These are phyloP conservation scores for Otocyon megalotis DNA, from an alignment of 2,113 vertebrate species.

Conservation along the genomic window DNA sequence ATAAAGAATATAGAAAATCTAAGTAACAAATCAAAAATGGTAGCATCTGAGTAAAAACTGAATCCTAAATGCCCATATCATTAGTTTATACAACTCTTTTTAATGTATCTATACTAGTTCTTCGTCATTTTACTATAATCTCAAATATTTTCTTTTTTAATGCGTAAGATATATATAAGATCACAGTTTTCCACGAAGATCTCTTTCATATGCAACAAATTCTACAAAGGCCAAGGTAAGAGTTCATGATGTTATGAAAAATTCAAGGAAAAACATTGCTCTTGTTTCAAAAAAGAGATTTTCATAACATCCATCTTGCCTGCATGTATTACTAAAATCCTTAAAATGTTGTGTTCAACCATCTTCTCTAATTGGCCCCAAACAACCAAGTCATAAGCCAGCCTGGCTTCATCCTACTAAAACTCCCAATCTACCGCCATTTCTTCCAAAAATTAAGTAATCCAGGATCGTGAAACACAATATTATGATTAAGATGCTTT, in stretches of 20 bases:
- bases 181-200: conserved; percentile 47
- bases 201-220: conserved; percentile 32
- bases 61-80: not conserved
- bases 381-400: conserved; percentile 65
- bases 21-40: conserved; percentile 29
- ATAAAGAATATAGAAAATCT: conserved; percentile 1
- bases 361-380: conserved; percentile 65
- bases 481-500: conserved; percentile 78
- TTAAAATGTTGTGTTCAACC: conserved; percentile 42
- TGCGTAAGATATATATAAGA: not conserved
- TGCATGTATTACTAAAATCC: conserved; percentile 57
- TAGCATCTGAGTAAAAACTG: conserved; percentile 27
- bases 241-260: conserved; percentile 24
- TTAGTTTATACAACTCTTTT: not conserved
- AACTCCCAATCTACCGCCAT: conserved; percentile 70
- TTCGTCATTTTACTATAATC: not conserved
- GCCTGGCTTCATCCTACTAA: conserved; percentile 55
- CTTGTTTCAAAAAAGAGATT: conserved; percentile 15
- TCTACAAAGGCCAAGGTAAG: conserved; percentile 44
- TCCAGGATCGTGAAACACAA: conserved; percentile 63
- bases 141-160: conserved; percentile 41
- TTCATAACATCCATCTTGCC: conserved; percentile 38
- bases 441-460: conserved; percentile 78
- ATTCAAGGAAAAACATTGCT: conserved; percentile 13
- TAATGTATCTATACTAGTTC: not conserved